Percentiles rank a stretch among this genome's conserved stretches.
Evolutionary conservation across 2,888 invertebrate genomes (phyloP).

Genomic region (Petrolisthes cinctipes): DNA sequence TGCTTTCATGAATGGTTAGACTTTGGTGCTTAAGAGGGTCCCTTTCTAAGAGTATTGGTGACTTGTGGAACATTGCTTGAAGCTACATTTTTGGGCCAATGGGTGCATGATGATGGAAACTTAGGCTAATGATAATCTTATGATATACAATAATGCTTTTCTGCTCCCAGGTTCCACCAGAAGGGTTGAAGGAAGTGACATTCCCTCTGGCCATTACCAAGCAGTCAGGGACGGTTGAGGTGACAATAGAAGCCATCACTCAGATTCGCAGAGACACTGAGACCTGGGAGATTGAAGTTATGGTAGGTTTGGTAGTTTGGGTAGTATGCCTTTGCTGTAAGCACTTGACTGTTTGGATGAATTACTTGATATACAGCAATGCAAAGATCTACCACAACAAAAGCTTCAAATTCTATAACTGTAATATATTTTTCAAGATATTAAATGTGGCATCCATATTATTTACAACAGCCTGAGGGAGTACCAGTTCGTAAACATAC

Average conservation of each 20-base stretch:
- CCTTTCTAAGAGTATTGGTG: not conserved
- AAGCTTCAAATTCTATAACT: not conserved
- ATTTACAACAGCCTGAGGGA: conserved; percentile 71
- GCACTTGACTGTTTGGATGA: no score
- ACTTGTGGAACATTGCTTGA: not conserved
- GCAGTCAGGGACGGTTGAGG: conserved; percentile 71
- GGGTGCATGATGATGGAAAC: no score
- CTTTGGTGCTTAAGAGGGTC: no score
- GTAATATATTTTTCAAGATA: not conserved
- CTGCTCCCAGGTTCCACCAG: conserved; percentile 36
- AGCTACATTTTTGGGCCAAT: not conserved
- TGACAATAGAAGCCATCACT: conserved; percentile 72
- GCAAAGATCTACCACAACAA: not conserved
- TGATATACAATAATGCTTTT: no score
- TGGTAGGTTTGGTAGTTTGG: conserved; percentile 15
- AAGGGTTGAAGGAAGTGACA: conserved; percentile 69
- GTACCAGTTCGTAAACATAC: conserved; percentile 73
- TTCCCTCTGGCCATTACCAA: conserved; percentile 72
- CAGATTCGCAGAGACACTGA: conserved; percentile 70
- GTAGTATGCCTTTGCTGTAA: no score
- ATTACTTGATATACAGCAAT: no score
- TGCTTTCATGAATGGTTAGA: not conserved
- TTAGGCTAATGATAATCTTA: no score
- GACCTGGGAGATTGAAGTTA: conserved; percentile 66
- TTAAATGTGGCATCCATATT: no score